phyloP scores from a whole-genome alignment of 1,140 invertebrate species.

The Diorhabda carinulata region DNA sequence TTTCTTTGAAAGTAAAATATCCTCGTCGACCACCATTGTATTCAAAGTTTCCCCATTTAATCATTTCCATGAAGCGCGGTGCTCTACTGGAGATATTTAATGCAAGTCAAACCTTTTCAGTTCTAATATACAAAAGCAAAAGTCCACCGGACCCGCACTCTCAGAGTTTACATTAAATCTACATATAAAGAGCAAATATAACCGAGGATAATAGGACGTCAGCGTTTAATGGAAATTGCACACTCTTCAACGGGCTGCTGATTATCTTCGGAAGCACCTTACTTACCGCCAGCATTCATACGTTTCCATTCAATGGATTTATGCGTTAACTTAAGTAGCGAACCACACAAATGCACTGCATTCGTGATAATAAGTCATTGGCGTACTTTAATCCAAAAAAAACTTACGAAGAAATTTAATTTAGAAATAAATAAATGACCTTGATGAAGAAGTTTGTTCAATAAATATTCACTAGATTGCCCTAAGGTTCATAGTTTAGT shows the following conservation, averaged over 20 bases:
- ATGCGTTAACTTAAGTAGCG: background rate
- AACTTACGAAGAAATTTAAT: too few relatives aligned
- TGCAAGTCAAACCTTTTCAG: slow-evolving; percentile 2
- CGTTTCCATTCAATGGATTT: background rate
- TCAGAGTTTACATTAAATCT: slow-evolving; percentile 1
- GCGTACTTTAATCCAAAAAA: background rate
- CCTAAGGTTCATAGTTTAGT: too few relatives aligned
- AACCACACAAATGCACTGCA: background rate
- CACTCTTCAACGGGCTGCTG: background rate
- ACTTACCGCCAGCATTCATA: slow-evolving; percentile 1
- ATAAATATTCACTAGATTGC: too few relatives aligned
- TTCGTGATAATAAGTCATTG: background rate
- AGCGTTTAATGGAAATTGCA: slow-evolving; percentile 1
- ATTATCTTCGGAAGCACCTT: slow-evolving; percentile 2
- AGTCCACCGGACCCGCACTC: background rate
- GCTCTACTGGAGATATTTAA: background rate
- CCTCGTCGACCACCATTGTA: too few relatives aligned
- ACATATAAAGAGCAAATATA: slow-evolving; percentile 3
- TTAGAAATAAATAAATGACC: too few relatives aligned
- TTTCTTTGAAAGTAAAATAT: too few relatives aligned
- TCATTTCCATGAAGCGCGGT: background rate
- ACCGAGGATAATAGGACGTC: slow-evolving; percentile 1
- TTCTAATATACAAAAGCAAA: background rate
- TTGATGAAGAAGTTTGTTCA: too few relatives aligned
- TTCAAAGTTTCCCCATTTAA: too few relatives aligned